phyloP scores from a whole-genome alignment of 2,888 invertebrate genomes.

The Neoitamus cyanurus region DNA sequence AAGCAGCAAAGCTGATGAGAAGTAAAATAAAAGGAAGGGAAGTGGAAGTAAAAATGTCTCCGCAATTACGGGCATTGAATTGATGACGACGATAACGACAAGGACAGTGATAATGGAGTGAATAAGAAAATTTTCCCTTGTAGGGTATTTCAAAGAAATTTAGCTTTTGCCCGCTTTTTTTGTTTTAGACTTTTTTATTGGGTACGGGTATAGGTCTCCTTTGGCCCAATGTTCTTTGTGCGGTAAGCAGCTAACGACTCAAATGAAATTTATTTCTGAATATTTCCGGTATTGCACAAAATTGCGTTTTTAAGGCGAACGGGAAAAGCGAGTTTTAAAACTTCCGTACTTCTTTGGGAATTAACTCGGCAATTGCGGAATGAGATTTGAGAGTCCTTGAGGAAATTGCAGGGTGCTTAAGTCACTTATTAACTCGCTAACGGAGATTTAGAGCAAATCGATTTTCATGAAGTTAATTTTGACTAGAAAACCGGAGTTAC shows the following conservation, averaged over 20 bases:
- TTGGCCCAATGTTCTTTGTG: neutral
- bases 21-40: neutral
- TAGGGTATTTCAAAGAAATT: neutral
- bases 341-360: neutral
- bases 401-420: neutral
- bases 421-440: too few relatives aligned
- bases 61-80: slow-evolving; percentile 25
- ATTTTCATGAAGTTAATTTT: too few relatives aligned
- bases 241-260: neutral
- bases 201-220: neutral
- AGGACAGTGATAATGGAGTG: slow-evolving; percentile 9
- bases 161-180: neutral
- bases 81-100: slow-evolving; percentile 31
- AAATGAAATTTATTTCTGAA: neutral
- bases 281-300: neutral
- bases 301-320: neutral
- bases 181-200: neutral
- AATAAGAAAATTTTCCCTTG: slow-evolving; percentile 6
- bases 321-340: neutral
- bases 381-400: neutral
- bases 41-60: slow-evolving; percentile 26
- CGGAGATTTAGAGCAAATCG: too few relatives aligned
- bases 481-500: too few relatives aligned
- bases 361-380: neutral
- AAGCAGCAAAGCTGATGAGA: neutral